phyloP scores from a whole-genome alignment of 1,140 invertebrate genomes.

The Paraescarpia echinospica region DNA sequence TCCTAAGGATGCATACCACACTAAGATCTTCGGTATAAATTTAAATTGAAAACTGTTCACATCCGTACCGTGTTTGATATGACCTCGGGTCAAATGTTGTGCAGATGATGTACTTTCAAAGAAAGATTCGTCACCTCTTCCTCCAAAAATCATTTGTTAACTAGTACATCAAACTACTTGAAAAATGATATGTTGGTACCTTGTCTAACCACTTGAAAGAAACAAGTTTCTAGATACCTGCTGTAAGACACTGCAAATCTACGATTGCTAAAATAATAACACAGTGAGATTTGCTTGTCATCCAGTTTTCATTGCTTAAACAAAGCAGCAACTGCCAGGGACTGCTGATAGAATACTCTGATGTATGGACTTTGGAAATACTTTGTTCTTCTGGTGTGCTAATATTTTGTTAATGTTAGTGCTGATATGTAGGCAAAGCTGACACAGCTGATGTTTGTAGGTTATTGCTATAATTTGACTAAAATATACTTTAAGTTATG shows the following conservation, averaged over 20 bases:
- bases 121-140: neutral
- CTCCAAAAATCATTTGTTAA: neutral
- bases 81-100: neutral
- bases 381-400: neutral
- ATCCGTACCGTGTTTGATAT: neutral
- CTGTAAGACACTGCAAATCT: no score
- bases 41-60: neutral
- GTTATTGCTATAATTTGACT: neutral
- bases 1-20: no score
- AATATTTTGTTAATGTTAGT: neutral
- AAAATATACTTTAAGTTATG: neutral
- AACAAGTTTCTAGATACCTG: neutral
- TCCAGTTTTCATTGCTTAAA: neutral
- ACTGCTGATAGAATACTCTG: neutral
- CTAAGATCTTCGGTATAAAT: neutral
- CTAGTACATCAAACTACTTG: neutral
- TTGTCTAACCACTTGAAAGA: neutral
- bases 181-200: neutral
- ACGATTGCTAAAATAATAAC: no score
- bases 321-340: neutral
- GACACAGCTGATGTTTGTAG: neutral
- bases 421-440: neutral
- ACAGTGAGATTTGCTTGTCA: neutral
- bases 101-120: neutral
- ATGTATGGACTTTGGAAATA: neutral